phyloP scores from a whole-genome alignment of 2,113 vertebrate species.

The Amazona vittata region DNA sequence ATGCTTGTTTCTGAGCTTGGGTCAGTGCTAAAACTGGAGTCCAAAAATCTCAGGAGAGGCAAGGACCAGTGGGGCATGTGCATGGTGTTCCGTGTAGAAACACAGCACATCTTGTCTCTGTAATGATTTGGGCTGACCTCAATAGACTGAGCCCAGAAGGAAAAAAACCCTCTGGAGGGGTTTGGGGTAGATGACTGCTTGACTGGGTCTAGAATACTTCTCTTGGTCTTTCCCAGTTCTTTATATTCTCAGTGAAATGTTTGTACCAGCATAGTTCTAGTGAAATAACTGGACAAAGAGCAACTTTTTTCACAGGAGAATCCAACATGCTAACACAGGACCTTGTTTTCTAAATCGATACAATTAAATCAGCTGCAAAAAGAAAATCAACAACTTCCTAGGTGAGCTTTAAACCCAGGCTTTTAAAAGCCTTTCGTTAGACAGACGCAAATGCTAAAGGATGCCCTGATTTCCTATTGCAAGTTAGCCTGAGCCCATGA shows the following conservation, averaged over 20 bases:
- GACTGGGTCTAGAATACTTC: not conserved
- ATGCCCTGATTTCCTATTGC: not conserved
- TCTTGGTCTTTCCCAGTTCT: not conserved
- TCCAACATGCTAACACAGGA: not conserved
- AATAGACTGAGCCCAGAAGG: not conserved
- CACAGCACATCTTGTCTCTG: not conserved
- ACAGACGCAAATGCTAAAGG: not conserved
- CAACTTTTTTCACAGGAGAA: not conserved
- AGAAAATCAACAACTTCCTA: not conserved
- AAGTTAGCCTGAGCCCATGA: not conserved
- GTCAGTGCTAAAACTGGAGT: not conserved
- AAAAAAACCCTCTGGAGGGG: not conserved
- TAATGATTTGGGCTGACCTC: not conserved
- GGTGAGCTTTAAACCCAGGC: not conserved
- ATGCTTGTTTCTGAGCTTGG: not conserved
- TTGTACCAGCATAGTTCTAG: not conserved
- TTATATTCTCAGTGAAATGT: not conserved
- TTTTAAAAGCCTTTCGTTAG: not conserved
- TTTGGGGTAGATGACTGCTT: accelerated
- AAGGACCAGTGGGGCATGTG: not conserved
- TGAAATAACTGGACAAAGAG: not conserved
- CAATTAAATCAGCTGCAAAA: not conserved
- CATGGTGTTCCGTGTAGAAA: not conserved
- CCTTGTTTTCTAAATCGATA: not conserved
- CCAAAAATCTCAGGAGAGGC: not conserved